Evolutionary conservation across 2,113 vertebrate species (phyloP), one percentile per base, ranked within the genome.

Genomic region (Ramphastos sulfuratus): DNA sequence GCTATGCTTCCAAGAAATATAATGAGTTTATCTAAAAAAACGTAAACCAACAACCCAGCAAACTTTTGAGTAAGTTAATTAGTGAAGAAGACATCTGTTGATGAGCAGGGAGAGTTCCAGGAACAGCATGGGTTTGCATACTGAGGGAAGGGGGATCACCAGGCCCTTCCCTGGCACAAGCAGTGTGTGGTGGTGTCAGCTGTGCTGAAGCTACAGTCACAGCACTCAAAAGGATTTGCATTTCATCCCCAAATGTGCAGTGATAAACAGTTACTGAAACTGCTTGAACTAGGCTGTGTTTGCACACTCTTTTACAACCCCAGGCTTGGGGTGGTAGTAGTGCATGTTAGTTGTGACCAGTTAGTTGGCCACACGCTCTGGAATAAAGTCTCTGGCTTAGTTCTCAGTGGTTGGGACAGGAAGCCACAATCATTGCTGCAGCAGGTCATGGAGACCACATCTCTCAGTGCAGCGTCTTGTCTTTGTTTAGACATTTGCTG

Each of bases 391-490:
- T 77, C 15, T 21, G 27, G 71, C 61, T 79, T 44, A 54, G 55
- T 39, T 85, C 64, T 83, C 16, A 1, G 87, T 78, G 93, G 71
- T 48, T 69, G 95, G 75, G 69, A 8, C 46, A 92, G 84, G 69
- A 93, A 93, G 87, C 91, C 87, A 42, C 82, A 71, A 7, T 21
- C 37, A 9, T 28, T 78, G 85, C 74, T 71, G 80, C 80, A 82
- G 94, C 67, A 52, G 85, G 52, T 85, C 1, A 0, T 30, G 30
- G 14, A 59, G 82, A 92, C 80, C 78, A 67, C 78, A 80, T 82
- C 83, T 75, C 88, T 15, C 67, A 33, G 64, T 6, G 37, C 28
- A 76, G 50, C 39, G 84, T 85, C 91, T 77, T 90, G 64, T 15
- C 90, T 87, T 85, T 92, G 70, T 92, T 83, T 35, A 61, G 89